Conservation (phyloP, 2,888 invertebrate species). For the Aricia artaxerxes region DNA sequence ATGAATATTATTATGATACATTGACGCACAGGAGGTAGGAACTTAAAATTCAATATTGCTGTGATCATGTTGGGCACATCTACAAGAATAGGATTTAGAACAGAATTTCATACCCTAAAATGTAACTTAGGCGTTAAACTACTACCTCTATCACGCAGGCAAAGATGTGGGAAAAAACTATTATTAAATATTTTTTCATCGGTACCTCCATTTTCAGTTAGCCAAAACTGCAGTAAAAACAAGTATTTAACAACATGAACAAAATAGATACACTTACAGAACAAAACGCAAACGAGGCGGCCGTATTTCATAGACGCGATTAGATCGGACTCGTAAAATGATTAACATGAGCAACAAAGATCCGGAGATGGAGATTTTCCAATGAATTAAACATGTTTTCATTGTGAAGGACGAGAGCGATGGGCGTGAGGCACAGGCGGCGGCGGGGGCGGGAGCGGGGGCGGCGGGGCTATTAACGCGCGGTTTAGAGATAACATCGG, state of each 20-base stretch:
- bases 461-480: slow-evolving; percentile 74
- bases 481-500: slow-evolving; percentile 75
- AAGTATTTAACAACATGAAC: not conserved
- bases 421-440: slow-evolving; percentile 45
- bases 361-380: slow-evolving; percentile 45
- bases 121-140: too few relatives aligned
- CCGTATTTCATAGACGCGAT: slow-evolving; percentile 30
- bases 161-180: too few relatives aligned
- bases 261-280: not conserved
- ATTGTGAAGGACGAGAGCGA: slow-evolving; percentile 45
- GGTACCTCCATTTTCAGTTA: too few relatives aligned
- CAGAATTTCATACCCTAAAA: too few relatives aligned
- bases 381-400: slow-evolving; percentile 55
- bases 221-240: not conserved
- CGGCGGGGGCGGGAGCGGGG: slow-evolving; percentile 62
- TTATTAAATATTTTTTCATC: too few relatives aligned
- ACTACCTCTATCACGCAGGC: too few relatives aligned
- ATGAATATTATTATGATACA: too few relatives aligned
- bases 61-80: too few relatives aligned
- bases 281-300: slow-evolving; percentile 19
- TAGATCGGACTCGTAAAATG: slow-evolving; percentile 38
- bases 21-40: too few relatives aligned
- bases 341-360: slow-evolving; percentile 42
- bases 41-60: too few relatives aligned
- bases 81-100: too few relatives aligned